Evolutionary conservation across 23 tunicate species (phyloP), one percentile per base, ranked within the genome.

Genomic region (Halocynthia roretzi): DNA sequence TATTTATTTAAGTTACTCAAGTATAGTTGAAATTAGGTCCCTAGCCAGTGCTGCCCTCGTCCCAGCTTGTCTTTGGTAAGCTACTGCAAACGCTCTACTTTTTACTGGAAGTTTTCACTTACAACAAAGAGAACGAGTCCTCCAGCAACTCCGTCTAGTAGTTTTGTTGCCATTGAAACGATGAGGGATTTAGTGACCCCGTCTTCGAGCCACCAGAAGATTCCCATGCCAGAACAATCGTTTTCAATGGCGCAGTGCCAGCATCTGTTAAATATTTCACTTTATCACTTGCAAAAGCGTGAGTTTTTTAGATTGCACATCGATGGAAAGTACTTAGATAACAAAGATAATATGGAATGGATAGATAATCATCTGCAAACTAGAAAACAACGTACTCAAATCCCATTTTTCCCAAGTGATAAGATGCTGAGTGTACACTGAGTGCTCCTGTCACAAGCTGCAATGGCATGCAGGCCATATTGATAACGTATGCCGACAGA

Each of bases 61-160:
- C n/a, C n/a, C n/a, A n/a, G n/a, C n/a, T n/a, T n/a, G n/a, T n/a
- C n/a, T n/a, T n/a, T n/a, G n/a, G n/a, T n/a, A n/a, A n/a, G n/a
- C n/a, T n/a, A n/a, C n/a, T n/a, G n/a, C n/a, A n/a, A n/a, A n/a
- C n/a, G n/a, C n/a, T n/a, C n/a, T n/a, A n/a, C n/a, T n/a, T n/a
- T n/a, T n/a, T n/a, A n/a, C n/a, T n/a, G 44, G 44, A 31, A 31
- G 44, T 31, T 31, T 31, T 31, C 44, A 31, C 84, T 76, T 71
- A 90, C 97, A 78, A 90, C 80, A 77, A 81, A 90, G 15, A 90
- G 31, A 0, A 90, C 80, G 70, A 80, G 68, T 12, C 97, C 97
- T 8, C 97, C 97, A n/a, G 97, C 97, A 7, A 77, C 61, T n/a
- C 97, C 90, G 63, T 90, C 97, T 14, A 90, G 14, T 12, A 81